Evolutionary conservation across 2,797 vertebrate genomes (phyloP), one percentile per base, ranked within the genome.

Genomic region (Poeciliopsis gracilis): DNA sequence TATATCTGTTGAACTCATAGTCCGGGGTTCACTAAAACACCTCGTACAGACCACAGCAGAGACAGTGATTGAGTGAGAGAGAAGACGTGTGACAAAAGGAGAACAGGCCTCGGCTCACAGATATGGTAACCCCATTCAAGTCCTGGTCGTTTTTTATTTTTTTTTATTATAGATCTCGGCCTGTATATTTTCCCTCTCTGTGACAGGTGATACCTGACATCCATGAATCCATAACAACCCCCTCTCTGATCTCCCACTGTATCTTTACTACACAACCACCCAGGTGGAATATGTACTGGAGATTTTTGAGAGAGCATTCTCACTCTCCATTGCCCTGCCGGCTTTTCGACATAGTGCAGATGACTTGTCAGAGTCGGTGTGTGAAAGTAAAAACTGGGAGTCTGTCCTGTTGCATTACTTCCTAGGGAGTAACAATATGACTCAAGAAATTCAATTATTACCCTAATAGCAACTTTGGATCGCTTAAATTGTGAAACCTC

Each of bases 161-260:
- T 84, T 86, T 86, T 85, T 85, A 82, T 88, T 85, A 82, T 82
- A 77, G 67, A 89, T 85, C 78, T 82, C 84, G 45, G 82, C 72
- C 87, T 83, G 76, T 89, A 91, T 81, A 89, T 92, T 87, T 81
- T 84, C 20, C 85, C 72, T 1, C 72, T 12, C 73, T 88, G 30
- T 90, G 92, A 93, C 91, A 91, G 90, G 80, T 86, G 86, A 92
- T 88, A 86, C 78, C 83, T 87, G 88, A 92, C 87, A 51, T 80
- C 71, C 83, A 86, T 84, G 87, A 92, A 90, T 91, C 88, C 83
- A 87, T 61, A 79, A 51, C 84, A 80, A 47, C 90, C 88, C 84
- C 77, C 85, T 77, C 36, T 79, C 53, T 59, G 77, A 81, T 88
- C 80, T 85, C 78, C 79, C 87, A 80, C 83, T 88, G 85, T 82